These are phyloP conservation scores for Erebia palarica DNA, from an alignment of 2,888 invertebrate species.

Conservation along the genomic window DNA sequence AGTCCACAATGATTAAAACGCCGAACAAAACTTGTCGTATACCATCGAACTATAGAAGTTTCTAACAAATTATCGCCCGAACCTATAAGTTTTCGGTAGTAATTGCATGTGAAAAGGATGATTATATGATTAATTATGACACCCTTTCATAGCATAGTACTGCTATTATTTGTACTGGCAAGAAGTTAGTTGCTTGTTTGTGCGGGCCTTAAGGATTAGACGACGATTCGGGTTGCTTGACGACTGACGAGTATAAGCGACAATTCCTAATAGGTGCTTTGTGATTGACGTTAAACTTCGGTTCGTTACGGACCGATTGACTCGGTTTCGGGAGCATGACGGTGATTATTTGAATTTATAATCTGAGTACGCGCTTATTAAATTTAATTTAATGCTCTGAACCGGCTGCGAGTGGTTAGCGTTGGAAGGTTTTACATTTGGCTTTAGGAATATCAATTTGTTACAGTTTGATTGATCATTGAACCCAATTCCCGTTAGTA, in stretches of 20 bases:
- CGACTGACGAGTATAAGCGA: constrained; percentile 46
- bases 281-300: constrained; percentile 56
- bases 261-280: constrained; percentile 58
- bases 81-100: no score
- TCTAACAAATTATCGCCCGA: no score
- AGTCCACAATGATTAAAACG: no score
- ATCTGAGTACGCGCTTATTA: constrained; percentile 37
- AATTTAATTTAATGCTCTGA: constrained; percentile 35
- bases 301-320: constrained; percentile 50
- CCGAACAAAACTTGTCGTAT: no score
- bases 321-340: constrained; percentile 55
- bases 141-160: no score
- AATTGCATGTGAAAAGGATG: no score
- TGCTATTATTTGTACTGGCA: not conserved
- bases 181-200: not conserved
- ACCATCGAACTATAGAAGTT: no score
- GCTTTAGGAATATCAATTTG: constrained; percentile 16
- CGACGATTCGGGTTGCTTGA: constrained; percentile 37
- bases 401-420: constrained; percentile 27
- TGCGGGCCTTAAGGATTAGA: constrained; percentile 49
- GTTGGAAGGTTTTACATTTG: constrained; percentile 7
- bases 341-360: constrained; percentile 53
- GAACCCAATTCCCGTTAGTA: not conserved
- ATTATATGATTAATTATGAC: no score
- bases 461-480: constrained; percentile 10